Evolutionary conservation across 2,888 invertebrate species (phyloP), one percentile per base, ranked within the genome.

Genomic region (Leptogaster cylindrica): DNA sequence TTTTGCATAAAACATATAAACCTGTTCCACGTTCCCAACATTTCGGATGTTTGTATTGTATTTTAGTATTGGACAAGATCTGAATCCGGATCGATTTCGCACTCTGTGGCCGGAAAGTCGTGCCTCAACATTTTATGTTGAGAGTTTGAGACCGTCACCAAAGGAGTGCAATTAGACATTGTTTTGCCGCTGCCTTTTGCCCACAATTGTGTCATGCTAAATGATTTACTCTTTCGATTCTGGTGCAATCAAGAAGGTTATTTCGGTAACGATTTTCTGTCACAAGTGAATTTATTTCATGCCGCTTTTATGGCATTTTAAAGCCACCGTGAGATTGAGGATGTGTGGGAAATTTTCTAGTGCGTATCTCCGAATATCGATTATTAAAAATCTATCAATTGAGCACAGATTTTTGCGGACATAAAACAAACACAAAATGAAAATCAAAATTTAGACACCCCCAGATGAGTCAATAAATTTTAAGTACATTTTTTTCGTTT

Each of bases 201-300:
- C 46, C 39, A 48, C 55, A 69, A 69, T 50, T 58, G 52, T 65
- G 67, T 65, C 69, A 67, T 67, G 65, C 61, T 58, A 50, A 64
- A 67, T 67, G 67, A 69, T 69, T 69, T 69, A 67, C 67, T 67
- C 44, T 16, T 41, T 31, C 52, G 10, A 50, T 28, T 68, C 48
- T 41, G 51, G 65, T 65, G 65, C 67, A 67, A 65, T 67, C 67
- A 67, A 61, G 69, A 67, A 67, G 69, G 69, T 67, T 67, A 48
- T 65, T 69, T 65, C 36, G n/a, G 67, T 67, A 69, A 69, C 69
- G 69, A 69, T 69, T 69, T 61, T 69, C 65, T 65, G 58, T 65
- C 67, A 67, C 55, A 18, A 23, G n/a, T 55, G 36, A 6, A 55
- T 55, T 55, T 55, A 36, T 55, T 39, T 55, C 8, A n/a, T n/a